Base-by-base conservation (phyloP, 2,888 invertebrate genomes). In the Germaria angustata region DNA sequence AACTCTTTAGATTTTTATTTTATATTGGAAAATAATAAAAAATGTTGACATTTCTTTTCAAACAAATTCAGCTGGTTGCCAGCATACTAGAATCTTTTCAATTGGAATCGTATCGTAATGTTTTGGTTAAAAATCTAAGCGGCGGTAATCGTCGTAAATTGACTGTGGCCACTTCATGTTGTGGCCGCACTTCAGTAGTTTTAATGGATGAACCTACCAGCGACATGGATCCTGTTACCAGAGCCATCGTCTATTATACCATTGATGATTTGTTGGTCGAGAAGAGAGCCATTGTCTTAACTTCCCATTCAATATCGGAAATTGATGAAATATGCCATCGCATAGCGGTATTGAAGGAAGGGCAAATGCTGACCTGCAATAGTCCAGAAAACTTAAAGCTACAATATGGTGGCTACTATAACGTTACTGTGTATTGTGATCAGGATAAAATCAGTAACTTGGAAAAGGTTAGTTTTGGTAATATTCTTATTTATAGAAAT, bases 81-180 rank as follows among this genome's bases (percentile, higher is more conserved):
- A 87, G 86, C 57, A 87, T 89, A 39, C 86, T 91, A 53, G 88
- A 88, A 57, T 87, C 88, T 0, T 91, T 90, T 73, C 91, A 91
- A 85, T 78, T 91, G 83, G 87, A 88, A 53, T 86, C 86, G 66
- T 91, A 91, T 85, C 87, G 87, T 79, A 88, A 91, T 84, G 87
- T 91, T 9, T 86, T 91, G 55, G 91, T 91, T 11, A 90, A 90
- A 84, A 89, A 90, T 57, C 85, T 91, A 22, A 91, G 91, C 69
- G 91, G 91, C n/a, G 96, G 96, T 2, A 96, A 96, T 89, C 95
- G 95, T 85, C 92, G 96, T 61, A 96, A 96, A 87, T 90, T 96
- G 32, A 95, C 95, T 39, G 94, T 96, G 36, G 96, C 96, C 0
- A 93, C 96, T 79, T 93, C 96, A 75, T 92, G 96, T 24, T 94